Percentiles rank a stretch among this genome's conserved stretches.
These are phyloP conservation scores for Drosophila repleta DNA, from an alignment of 1,140 invertebrate genomes.

Conservation along the genomic window DNA sequence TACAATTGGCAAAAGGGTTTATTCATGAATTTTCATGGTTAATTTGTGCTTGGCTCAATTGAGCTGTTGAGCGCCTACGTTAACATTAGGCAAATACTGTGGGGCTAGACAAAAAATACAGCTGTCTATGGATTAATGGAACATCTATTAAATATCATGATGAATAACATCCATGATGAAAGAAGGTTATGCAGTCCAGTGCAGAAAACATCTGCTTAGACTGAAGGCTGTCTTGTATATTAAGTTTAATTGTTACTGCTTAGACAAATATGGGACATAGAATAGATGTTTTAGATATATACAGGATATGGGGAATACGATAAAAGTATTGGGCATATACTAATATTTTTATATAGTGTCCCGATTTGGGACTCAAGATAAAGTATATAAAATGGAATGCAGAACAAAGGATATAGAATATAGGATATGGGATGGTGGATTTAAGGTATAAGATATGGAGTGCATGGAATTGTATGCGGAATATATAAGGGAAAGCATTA, in stretches of 20 bases:
- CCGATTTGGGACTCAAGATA: too few species aligned
- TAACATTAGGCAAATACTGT: slow-evolving; percentile 41
- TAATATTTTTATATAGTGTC: too few species aligned
- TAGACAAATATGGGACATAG: too few species aligned
- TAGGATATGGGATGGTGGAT: too few species aligned
- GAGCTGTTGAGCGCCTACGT: slow-evolving; percentile 9
- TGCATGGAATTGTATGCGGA: too few species aligned
- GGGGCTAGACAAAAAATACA: slow-evolving; percentile 53
- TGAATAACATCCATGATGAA: slow-evolving; percentile 6
- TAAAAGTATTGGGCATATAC: too few species aligned
- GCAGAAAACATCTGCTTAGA: slow-evolving; percentile 14
- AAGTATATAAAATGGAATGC: too few species aligned
- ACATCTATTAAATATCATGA: slow-evolving; percentile 14
- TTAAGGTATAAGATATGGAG: too few species aligned
- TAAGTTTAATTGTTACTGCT: background rate
- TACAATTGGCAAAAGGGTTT: slow-evolving; percentile 32
- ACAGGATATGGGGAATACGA: too few species aligned
- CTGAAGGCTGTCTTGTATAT: background rate
- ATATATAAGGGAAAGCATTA: too few species aligned
- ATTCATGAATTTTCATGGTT: slow-evolving; percentile 3
- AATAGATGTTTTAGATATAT: too few species aligned
- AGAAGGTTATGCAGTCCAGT: background rate
- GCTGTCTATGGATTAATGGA: slow-evolving; percentile 44
- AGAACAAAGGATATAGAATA: too few species aligned
- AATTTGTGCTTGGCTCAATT: slow-evolving; percentile 44